Evolutionary conservation across 2,113 vertebrate species (phyloP).

Genomic region (Seriola dumerili): DNA sequence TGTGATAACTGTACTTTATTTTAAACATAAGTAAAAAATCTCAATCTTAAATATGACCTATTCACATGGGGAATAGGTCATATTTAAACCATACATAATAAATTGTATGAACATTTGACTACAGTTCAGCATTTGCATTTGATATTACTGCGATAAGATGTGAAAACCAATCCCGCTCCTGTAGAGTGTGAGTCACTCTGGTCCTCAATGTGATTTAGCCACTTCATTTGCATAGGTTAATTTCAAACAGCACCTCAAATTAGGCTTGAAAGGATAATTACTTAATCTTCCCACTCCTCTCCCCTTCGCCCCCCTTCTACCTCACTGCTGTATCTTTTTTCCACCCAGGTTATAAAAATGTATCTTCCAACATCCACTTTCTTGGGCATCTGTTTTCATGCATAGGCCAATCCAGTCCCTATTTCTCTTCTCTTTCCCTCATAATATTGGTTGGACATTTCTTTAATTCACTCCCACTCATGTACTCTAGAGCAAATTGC

Average conservation of each 20-base stretch:
- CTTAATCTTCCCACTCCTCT: slow-evolving; percentile 87
- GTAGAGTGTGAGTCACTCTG: slow-evolving; percentile 65
- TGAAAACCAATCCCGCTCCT: slow-evolving; percentile 56
- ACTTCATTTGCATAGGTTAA: slow-evolving; percentile 95
- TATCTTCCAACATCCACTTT: slow-evolving; percentile 86
- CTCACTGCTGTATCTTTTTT: slow-evolving; percentile 72
- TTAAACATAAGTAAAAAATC: not conserved
- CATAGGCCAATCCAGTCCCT: slow-evolving; percentile 66
- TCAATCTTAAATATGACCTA: not conserved
- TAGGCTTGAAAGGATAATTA: slow-evolving; percentile 98
- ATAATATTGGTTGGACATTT: slow-evolving; percentile 84
- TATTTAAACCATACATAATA: not conserved
- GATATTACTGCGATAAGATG: slow-evolving; percentile 61
- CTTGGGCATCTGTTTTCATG: slow-evolving; percentile 72
- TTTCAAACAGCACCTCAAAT: slow-evolving; percentile 95
- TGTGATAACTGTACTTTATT: not conserved
- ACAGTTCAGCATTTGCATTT: slow-evolving; percentile 34
- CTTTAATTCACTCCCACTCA: slow-evolving; percentile 88
- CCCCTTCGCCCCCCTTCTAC: slow-evolving; percentile 48
- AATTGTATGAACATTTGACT: not conserved
- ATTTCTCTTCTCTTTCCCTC: slow-evolving; percentile 21
- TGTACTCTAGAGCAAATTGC: slow-evolving; percentile 75
- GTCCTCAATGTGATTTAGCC: slow-evolving; percentile 84
- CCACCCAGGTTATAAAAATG: slow-evolving; percentile 93
- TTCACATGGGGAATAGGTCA: not conserved